phyloP scores from a whole-genome alignment of 2,888 invertebrate species.

The Ophion obscuratus region DNA sequence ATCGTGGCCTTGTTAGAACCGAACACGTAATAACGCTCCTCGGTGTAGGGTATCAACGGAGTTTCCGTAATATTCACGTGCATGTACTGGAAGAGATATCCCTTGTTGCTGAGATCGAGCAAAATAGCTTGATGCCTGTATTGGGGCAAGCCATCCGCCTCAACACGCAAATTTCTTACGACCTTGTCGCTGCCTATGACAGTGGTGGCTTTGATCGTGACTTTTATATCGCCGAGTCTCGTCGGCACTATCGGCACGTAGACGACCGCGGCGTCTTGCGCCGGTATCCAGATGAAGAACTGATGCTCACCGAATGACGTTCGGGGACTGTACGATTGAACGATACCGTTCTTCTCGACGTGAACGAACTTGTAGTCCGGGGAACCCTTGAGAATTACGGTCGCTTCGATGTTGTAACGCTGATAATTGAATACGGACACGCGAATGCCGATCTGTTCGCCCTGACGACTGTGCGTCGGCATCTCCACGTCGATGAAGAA shows the following conservation, averaged over 20 bases:
- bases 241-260: conserved; percentile 96
- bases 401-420: conserved; percentile 92
- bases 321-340: conserved; percentile 94
- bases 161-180: conserved; percentile 88
- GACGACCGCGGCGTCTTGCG: conserved; percentile 92
- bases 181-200: conserved; percentile 90
- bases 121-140: conserved; percentile 96
- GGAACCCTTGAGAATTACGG: conserved; percentile 94
- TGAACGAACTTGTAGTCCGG: conserved; percentile 96
- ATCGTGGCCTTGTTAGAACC: conserved; percentile 94
- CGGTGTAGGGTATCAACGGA: conserved; percentile 96
- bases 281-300: conserved; percentile 94
- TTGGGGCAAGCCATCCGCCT: conserved; percentile 96
- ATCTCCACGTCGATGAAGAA: conserved; percentile 98
- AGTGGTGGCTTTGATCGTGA: conserved; percentile 91
- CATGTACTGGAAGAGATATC: conserved; percentile 96
- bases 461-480: conserved; percentile 92
- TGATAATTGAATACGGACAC: conserved; percentile 98
- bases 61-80: conserved; percentile 98
- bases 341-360: conserved; percentile 94
- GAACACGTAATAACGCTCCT: conserved; percentile 96
- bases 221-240: conserved; percentile 90
- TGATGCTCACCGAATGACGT: conserved; percentile 97
- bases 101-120: conserved; percentile 95
- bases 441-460: conserved; percentile 96